Conservation (phyloP, 2,113 vertebrate species). For the Nyctibius bracteatus region DNA sequence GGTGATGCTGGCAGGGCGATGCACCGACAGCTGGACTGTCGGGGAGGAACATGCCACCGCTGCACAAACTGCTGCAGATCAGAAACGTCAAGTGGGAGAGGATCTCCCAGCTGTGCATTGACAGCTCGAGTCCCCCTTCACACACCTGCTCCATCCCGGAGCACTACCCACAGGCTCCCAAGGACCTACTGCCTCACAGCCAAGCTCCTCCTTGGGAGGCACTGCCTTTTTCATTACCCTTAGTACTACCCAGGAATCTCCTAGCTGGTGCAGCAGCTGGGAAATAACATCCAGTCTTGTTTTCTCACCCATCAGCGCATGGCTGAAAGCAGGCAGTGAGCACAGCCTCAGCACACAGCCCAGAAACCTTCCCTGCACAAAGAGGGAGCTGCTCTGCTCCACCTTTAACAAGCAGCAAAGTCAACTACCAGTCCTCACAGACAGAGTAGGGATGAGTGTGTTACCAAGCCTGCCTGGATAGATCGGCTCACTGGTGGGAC, state of each 20-base stretch:
- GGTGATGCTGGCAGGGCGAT: not conserved
- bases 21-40: not conserved
- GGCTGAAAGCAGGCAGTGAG: too few relatives aligned
- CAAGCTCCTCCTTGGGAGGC: not conserved
- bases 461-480: not conserved
- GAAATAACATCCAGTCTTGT: not conserved
- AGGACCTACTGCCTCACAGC: not conserved
- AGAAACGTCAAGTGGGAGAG: too few relatives aligned
- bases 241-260: not conserved
- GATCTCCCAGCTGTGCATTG: not conserved
- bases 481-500: not conserved
- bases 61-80: not conserved
- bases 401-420: not conserved
- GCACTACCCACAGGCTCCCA: not conserved
- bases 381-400: not conserved
- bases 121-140: fast-evolving
- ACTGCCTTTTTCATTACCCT: not conserved
- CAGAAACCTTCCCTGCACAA: not conserved
- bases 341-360: too few relatives aligned
- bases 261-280: not conserved
- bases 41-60: fast-evolving
- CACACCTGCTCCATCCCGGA: fast-evolving
- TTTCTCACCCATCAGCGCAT: not conserved
- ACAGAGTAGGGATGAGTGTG: not conserved
- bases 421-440: not conserved